phyloP scores from a whole-genome alignment of 2,888 invertebrate species.

The Lepidonotus clava region DNA sequence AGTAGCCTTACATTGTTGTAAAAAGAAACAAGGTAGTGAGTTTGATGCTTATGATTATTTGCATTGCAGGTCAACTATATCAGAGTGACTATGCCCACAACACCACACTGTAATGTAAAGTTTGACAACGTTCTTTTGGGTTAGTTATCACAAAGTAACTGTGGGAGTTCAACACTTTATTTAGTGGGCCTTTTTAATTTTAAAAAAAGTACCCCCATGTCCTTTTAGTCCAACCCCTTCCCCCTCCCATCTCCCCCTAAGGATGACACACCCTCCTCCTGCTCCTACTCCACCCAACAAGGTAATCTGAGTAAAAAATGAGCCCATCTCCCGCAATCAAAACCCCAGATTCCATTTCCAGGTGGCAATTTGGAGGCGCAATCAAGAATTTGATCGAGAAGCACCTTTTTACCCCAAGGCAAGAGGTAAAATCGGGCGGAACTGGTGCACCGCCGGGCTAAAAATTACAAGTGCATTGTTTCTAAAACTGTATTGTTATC shows the following conservation, averaged over 20 bases:
- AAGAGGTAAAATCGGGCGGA: background rate
- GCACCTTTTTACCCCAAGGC: background rate
- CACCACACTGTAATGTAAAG: too few species aligned
- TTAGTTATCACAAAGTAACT: too few species aligned
- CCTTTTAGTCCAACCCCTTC: too few species aligned
- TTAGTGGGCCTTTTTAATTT: too few species aligned
- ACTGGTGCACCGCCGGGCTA: background rate
- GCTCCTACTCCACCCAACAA: background rate
- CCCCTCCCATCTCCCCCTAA: background rate
- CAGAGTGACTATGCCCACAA: too few species aligned
- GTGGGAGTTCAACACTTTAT: too few species aligned
- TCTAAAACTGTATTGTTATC: background rate
- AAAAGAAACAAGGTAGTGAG: too few species aligned
- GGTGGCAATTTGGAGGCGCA: slow-evolving; percentile 24
- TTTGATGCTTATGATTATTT: too few species aligned
- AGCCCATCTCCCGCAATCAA: background rate
- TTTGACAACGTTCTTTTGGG: too few species aligned
- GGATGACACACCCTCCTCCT: background rate
- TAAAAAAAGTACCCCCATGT: too few species aligned
- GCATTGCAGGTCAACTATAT: too few species aligned
- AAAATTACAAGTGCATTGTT: slow-evolving; percentile 4
- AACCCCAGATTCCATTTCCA: slow-evolving; percentile 30
- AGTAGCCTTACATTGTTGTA: too few species aligned
- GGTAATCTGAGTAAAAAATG: background rate
- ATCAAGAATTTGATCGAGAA: slow-evolving; percentile 15